Evolutionary conservation across 2,888 invertebrate genomes (phyloP).

Genomic region (Erebia palarica): DNA sequence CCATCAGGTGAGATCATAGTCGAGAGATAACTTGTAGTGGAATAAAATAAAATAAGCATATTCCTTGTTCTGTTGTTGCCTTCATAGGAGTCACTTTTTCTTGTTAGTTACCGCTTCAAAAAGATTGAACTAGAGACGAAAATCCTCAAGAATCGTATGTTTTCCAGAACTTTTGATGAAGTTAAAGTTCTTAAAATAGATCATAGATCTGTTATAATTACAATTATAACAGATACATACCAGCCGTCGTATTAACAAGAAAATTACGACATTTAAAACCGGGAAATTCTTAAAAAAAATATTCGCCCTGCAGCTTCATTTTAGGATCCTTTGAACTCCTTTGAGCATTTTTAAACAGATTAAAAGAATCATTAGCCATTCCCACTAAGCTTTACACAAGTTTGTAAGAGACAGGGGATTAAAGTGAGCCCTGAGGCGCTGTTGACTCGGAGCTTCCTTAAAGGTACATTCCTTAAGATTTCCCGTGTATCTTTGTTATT

Average conservation of each 20-base stretch:
- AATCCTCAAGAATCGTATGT: no score
- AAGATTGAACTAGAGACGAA: no score
- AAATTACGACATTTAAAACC: constrained; percentile 34
- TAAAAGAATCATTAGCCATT: constrained; percentile 78
- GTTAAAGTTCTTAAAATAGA: no score
- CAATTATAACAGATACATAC: neutral
- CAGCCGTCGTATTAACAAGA: constrained; percentile 13
- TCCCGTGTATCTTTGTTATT: constrained; percentile 26
- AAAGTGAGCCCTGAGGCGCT: constrained; percentile 64
- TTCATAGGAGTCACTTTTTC: no score
- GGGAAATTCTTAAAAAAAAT: constrained; percentile 31
- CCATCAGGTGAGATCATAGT: no score
- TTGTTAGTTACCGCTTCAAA: no score
- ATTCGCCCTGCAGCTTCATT: constrained; percentile 33
- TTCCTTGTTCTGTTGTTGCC: neutral
- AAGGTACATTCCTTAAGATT: constrained; percentile 32
- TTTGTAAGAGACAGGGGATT: constrained; percentile 71
- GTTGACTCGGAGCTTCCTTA: constrained; percentile 39
- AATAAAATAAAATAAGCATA: no score
- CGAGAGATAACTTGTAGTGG: no score
- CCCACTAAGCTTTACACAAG: constrained; percentile 58
- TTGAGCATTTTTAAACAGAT: constrained; percentile 75
- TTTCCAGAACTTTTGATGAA: no score
- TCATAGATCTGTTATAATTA: neutral
- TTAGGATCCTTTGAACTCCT: constrained; percentile 62